phyloP scores from a whole-genome alignment of 2,888 invertebrate species.

The Unio delphinus region DNA sequence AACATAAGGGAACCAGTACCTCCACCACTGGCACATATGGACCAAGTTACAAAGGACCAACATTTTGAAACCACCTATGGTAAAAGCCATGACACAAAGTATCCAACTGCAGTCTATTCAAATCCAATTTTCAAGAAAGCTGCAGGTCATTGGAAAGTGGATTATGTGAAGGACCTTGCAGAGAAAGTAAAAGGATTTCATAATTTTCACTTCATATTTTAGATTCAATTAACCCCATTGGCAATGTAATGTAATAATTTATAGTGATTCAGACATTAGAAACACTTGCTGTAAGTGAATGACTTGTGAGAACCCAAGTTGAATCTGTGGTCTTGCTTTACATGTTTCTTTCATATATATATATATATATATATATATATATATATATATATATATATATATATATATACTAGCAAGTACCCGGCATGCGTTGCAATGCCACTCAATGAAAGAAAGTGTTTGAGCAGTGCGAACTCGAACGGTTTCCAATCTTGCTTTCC shows the following conservation, averaged over 20 bases:
- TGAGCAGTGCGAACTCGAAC: no score
- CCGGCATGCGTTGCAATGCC: no score
- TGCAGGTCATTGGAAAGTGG: slow-evolving; percentile 69
- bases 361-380: no score
- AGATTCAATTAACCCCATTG: not conserved
- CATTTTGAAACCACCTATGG: slow-evolving; percentile 68
- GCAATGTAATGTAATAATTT: not conserved
- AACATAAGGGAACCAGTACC: slow-evolving; percentile 68
- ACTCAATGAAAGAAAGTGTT: no score
- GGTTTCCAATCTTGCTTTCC: no score
- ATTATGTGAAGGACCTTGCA: slow-evolving; percentile 69
- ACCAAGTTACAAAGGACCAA: slow-evolving; percentile 63
- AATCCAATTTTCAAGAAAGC: slow-evolving; percentile 67
- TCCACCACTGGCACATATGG: slow-evolving; percentile 61
- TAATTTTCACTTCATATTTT: not conserved
- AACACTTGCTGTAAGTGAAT: no score
- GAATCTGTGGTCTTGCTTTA: no score
- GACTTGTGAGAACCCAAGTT: no score
- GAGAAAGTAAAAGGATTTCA: slow-evolving; percentile 62
- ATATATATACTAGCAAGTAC: no score
- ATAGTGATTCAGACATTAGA: no score
- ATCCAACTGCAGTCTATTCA: slow-evolving; percentile 57
- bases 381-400: no score
- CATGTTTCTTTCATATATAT: no score
- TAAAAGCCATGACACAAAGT: slow-evolving; percentile 66